Evolutionary conservation across 2,797 vertebrate species (phyloP).

Genomic region (Glossophaga mutica): DNA sequence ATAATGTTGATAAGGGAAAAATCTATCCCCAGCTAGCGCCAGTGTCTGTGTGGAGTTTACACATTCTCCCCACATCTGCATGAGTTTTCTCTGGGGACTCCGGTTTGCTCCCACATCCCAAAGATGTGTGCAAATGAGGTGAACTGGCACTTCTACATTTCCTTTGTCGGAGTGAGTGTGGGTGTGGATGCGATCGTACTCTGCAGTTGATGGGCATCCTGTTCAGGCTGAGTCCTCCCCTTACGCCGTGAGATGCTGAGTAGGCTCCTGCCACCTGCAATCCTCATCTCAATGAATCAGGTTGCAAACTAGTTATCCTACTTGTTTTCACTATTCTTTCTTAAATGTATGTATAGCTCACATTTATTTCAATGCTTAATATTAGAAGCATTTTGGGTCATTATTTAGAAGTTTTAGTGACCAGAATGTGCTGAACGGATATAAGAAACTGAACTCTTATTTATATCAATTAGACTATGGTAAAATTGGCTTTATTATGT

Average conservation of each 20-base stretch:
- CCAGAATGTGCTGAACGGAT: not conserved
- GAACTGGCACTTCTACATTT: not conserved
- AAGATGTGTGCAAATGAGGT: too few species aligned
- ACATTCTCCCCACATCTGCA: not conserved
- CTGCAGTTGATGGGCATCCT: not conserved
- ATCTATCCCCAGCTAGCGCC: not conserved
- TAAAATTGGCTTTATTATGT: not conserved
- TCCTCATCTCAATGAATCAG: not conserved
- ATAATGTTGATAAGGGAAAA: not conserved
- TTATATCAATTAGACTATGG: not conserved
- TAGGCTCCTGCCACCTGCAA: not conserved
- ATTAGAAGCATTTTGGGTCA: not conserved
- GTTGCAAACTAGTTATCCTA: not conserved
- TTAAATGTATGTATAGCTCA: not conserved
- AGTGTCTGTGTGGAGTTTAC: not conserved
- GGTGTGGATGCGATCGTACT: not conserved
- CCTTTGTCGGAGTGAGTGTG: not conserved
- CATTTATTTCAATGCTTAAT: not conserved
- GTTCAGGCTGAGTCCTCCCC: too few species aligned
- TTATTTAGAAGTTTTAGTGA: not conserved
- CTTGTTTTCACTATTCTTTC: not conserved
- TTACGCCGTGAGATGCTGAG: too few species aligned
- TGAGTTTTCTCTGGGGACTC: not conserved
- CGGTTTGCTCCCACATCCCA: not conserved
- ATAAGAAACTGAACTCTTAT: not conserved